These are phyloP conservation scores for Diarsia brunnea DNA, from an alignment of 2,888 invertebrate species.

Conservation along the genomic window DNA sequence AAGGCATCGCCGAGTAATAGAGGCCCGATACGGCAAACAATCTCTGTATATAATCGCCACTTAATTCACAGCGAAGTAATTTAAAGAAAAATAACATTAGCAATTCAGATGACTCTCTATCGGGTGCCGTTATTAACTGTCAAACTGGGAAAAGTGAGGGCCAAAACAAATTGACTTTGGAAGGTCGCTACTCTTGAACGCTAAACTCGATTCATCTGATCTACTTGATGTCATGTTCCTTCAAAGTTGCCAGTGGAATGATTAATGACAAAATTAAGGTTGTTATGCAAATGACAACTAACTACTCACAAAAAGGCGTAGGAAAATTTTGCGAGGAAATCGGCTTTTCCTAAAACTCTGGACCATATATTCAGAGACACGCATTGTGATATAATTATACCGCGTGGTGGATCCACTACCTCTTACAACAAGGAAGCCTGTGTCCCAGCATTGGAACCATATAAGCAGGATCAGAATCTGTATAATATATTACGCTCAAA, in stretches of 20 bases:
- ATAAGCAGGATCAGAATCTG: too few relatives aligned
- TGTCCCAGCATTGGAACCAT: too few relatives aligned
- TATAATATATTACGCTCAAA: too few relatives aligned
- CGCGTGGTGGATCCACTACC: too few relatives aligned
- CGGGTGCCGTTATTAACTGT: slow-evolving; percentile 87
- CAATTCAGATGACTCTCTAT: slow-evolving; percentile 88
- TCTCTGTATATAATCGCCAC: slow-evolving; percentile 85
- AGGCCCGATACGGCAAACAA: slow-evolving; percentile 82
- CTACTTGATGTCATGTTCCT: slow-evolving; percentile 74
- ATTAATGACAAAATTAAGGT: not conserved
- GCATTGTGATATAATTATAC: too few relatives aligned
- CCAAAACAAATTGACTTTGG: slow-evolving; percentile 83
- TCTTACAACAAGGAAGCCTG: too few relatives aligned
- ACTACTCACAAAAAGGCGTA: too few relatives aligned
- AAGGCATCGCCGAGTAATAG: slow-evolving; percentile 72
- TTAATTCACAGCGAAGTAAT: slow-evolving; percentile 87
- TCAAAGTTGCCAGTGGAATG: slow-evolving; percentile 7
- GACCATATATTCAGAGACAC: too few relatives aligned
- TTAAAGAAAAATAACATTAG: slow-evolving; percentile 90
- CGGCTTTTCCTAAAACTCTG: too few relatives aligned
- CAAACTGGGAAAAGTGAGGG: slow-evolving; percentile 83
- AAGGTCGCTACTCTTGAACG: slow-evolving; percentile 73
- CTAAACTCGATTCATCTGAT: slow-evolving; percentile 79
- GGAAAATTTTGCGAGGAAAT: too few relatives aligned
- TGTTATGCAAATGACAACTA: too few relatives aligned